Percentiles rank a stretch among this genome's conserved stretches.
Evolutionary conservation across 2,888 invertebrate genomes (phyloP).

Genomic region (Cataglyphis rosenhaueri): DNA sequence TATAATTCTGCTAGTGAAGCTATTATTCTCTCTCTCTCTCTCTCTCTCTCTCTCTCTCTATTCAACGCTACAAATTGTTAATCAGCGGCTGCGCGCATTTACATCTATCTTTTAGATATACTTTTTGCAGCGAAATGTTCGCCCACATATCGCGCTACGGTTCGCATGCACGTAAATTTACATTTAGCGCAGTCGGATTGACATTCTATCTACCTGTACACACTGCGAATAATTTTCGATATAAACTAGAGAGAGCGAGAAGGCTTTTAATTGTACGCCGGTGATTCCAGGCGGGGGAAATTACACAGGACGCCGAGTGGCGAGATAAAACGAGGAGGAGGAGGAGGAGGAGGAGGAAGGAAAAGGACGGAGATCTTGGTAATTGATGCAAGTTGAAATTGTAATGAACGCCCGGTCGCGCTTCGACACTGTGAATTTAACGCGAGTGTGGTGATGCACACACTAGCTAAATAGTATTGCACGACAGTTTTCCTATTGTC

Average conservation of each 20-base stretch:
- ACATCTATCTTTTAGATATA: not conserved
- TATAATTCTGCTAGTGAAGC: conserved; percentile 17
- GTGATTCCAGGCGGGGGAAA: conserved; percentile 62
- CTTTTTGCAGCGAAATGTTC: conserved; percentile 27
- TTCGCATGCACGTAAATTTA: conserved; percentile 45
- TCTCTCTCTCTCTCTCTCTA: not conserved
- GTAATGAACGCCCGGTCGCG: conserved; percentile 66
- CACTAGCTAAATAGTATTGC: conserved; percentile 24
- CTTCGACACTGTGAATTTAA: conserved; percentile 62
- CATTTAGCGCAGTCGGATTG: conserved; percentile 23
- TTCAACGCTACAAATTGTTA: conserved; percentile 33
- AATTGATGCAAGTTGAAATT: conserved; percentile 73
- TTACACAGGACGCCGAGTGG: conserved; percentile 37
- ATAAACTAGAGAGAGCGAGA: conserved; percentile 47
- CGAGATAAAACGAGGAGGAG: not conserved
- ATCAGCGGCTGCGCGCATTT: conserved; percentile 34
- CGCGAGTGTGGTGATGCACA: conserved; percentile 37
- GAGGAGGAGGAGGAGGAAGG: not conserved
- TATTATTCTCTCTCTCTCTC: not conserved
- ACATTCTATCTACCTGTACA: conserved; percentile 32
- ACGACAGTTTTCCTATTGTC: conserved; percentile 34
- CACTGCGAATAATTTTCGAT: conserved; percentile 57
- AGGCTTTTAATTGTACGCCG: conserved; percentile 63
- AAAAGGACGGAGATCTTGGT: conserved; percentile 34
- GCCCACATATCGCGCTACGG: not conserved